Evolutionary conservation across 2,888 invertebrate genomes (phyloP).

Genomic region (Mechanitis messenoides): DNA sequence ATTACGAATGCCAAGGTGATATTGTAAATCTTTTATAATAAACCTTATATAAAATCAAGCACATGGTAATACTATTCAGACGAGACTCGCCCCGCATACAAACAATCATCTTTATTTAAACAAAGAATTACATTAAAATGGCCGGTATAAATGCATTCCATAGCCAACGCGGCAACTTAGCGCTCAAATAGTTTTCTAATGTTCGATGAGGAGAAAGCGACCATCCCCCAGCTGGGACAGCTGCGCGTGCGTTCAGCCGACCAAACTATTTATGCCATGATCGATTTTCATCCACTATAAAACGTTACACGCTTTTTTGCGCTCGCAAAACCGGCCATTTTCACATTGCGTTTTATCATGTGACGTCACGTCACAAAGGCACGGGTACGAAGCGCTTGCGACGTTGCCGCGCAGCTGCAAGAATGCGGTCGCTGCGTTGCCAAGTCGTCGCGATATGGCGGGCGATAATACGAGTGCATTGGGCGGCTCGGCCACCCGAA

Average conservation of each 20-base stretch:
- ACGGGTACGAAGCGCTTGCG: slow-evolving; percentile 49
- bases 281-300: slow-evolving; percentile 16
- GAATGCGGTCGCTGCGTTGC: slow-evolving; percentile 70
- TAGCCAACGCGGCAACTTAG: slow-evolving; percentile 5
- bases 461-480: slow-evolving; percentile 65
- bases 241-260: not conserved
- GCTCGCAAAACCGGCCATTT: slow-evolving; percentile 36
- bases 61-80: slow-evolving; percentile 17
- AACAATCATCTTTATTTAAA: slow-evolving; percentile 10
- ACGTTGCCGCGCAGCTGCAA: slow-evolving; percentile 59
- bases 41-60: slow-evolving; percentile 13
- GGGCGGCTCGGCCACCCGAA: slow-evolving; percentile 61
- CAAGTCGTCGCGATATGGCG: slow-evolving; percentile 53
- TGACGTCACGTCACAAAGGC: slow-evolving; percentile 60
- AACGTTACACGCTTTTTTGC: slow-evolving; percentile 16
- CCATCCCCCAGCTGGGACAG: not conserved
- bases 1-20: no score
- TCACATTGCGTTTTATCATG: slow-evolving; percentile 54
- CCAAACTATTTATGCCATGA: not conserved
- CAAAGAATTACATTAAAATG: slow-evolving; percentile 6
- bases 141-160: slow-evolving; percentile 12
- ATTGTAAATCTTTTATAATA: not conserved
- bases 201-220: slow-evolving; percentile 3
- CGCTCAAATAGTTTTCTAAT: slow-evolving; percentile 6
- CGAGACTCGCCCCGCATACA: slow-evolving; percentile 17